A percentile compares a stretch with the other conserved stretches of the same genome.
phyloP scores from a whole-genome alignment of 2,797 vertebrate genomes.

The Siniperca undulata region DNA sequence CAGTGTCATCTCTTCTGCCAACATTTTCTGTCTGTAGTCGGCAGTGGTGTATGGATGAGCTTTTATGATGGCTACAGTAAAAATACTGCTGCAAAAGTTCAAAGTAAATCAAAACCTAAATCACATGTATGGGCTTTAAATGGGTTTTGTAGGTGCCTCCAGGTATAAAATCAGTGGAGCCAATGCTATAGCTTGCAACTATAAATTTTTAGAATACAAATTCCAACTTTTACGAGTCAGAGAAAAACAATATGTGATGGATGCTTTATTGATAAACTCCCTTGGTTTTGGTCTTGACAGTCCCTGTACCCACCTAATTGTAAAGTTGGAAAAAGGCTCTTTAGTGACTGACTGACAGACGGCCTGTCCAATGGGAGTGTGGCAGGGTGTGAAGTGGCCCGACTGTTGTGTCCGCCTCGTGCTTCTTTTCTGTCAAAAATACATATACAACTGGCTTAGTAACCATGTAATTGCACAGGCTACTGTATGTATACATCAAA shows the following conservation, averaged over 20 bases:
- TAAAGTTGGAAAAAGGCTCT: not conserved
- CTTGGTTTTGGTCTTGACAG: not conserved
- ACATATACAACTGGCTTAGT: not conserved
- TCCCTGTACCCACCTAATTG: constrained; percentile 18
- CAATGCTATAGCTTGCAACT: not conserved
- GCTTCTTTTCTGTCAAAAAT: constrained; percentile 42
- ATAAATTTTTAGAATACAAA: not conserved
- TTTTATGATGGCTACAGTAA: not conserved
- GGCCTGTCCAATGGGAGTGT: constrained; percentile 44
- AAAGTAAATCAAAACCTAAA: constrained; percentile 3
- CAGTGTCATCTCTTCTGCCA: constrained; percentile 4
- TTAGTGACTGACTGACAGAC: constrained; percentile 18
- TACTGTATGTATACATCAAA: not conserved
- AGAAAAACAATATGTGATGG: not conserved
- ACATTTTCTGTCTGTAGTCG: not conserved
- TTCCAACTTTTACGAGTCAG: not conserved
- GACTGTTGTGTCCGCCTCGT: constrained; percentile 26
- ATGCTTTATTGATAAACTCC: constrained; percentile 7
- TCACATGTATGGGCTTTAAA: not conserved
- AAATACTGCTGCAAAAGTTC: not conserved
- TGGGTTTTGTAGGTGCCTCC: not conserved
- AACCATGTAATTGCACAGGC: not conserved
- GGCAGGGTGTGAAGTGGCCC: constrained; percentile 58
- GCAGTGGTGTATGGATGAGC: not conserved
- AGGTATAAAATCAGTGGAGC: not conserved